Evolutionary conservation across 2,888 invertebrate species (phyloP).

Genomic region (Luffia ferchaultella): DNA sequence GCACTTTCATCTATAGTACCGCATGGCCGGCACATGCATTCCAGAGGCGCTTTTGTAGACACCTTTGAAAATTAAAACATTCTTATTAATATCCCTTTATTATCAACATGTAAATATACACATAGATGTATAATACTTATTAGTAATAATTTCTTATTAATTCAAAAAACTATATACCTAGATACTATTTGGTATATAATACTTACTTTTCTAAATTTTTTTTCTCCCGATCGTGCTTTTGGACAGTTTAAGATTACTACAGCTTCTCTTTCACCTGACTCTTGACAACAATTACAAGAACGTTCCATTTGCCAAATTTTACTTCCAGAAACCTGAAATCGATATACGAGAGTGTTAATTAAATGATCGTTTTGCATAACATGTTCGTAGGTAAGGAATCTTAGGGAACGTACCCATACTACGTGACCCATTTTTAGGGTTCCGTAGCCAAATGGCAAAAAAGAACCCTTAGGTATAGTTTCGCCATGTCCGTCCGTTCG

Average conservation of each 20-base stretch:
- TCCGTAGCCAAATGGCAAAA: too few species aligned
- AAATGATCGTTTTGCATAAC: too few species aligned
- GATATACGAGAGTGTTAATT: too few species aligned
- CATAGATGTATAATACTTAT: too few species aligned
- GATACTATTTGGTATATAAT: constrained; percentile 1
- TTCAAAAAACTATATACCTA: not conserved
- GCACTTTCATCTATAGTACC: constrained; percentile 87
- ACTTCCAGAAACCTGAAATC: constrained; percentile 84
- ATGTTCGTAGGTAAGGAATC: too few species aligned
- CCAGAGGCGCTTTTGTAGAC: constrained; percentile 89
- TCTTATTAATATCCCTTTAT: too few species aligned
- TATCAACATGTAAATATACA: too few species aligned
- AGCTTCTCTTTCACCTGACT: constrained; percentile 91
- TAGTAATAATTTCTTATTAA: too few species aligned
- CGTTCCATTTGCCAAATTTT: constrained; percentile 97
- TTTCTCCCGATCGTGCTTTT: constrained; percentile 85
- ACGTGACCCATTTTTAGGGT: too few species aligned
- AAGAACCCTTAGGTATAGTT: too few species aligned
- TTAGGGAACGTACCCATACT: too few species aligned
- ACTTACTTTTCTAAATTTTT: constrained; percentile 81
- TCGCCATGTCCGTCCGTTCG: too few species aligned
- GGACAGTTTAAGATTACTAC: constrained; percentile 89
- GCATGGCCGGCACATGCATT: constrained; percentile 95
- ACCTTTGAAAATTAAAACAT: constrained; percentile 66
- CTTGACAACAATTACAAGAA: constrained; percentile 95